A percentile compares a stretch with the other conserved stretches of the same genome.
phyloP scores from a whole-genome alignment of 2,888 invertebrate genomes.

The Drosophila subsilvestris region DNA sequence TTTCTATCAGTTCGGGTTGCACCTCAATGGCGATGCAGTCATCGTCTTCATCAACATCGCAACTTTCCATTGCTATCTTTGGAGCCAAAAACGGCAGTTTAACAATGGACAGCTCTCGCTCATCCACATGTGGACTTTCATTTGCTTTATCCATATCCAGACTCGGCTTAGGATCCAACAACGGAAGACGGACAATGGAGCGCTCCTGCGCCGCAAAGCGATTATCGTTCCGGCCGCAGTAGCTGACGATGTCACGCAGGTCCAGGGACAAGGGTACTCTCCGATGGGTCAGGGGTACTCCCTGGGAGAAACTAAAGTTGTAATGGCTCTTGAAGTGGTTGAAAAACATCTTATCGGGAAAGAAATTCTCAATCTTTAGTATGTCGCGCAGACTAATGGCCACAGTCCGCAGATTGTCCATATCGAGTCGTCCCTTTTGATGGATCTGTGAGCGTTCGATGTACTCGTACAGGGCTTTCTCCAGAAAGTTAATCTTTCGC shows the following conservation, averaged over 20 bases:
- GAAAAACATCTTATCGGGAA: slow-evolving; percentile 76
- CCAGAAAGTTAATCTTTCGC: slow-evolving; percentile 79
- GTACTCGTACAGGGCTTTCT: slow-evolving; percentile 80
- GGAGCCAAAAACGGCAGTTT: not conserved
- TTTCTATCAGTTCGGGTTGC: slow-evolving; percentile 55
- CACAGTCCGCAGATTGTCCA: slow-evolving; percentile 64
- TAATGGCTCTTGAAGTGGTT: slow-evolving; percentile 69
- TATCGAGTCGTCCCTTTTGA: slow-evolving; percentile 66
- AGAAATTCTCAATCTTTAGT: slow-evolving; percentile 79
- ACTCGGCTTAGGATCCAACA: slow-evolving; percentile 29
- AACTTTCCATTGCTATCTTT: slow-evolving; percentile 42
- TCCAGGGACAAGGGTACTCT: slow-evolving; percentile 76
- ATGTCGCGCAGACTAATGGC: slow-evolving; percentile 75
- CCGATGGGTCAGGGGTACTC: slow-evolving; percentile 47
- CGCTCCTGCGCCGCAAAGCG: slow-evolving; percentile 43
- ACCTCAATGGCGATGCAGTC: slow-evolving; percentile 45
- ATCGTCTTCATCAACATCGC: slow-evolving; percentile 46
- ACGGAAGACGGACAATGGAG: slow-evolving; percentile 26
- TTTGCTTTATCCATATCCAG: not conserved
- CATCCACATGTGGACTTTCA: not conserved
- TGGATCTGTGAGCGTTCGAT: slow-evolving; percentile 79
- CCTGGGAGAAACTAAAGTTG: slow-evolving; percentile 65
- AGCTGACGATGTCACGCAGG: slow-evolving; percentile 79
- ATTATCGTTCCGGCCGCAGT: slow-evolving; percentile 75
- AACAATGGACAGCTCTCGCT: not conserved